These are phyloP conservation scores for Xestobium rufovillosum DNA, from an alignment of 2,888 invertebrate species.

Conservation along the genomic window DNA sequence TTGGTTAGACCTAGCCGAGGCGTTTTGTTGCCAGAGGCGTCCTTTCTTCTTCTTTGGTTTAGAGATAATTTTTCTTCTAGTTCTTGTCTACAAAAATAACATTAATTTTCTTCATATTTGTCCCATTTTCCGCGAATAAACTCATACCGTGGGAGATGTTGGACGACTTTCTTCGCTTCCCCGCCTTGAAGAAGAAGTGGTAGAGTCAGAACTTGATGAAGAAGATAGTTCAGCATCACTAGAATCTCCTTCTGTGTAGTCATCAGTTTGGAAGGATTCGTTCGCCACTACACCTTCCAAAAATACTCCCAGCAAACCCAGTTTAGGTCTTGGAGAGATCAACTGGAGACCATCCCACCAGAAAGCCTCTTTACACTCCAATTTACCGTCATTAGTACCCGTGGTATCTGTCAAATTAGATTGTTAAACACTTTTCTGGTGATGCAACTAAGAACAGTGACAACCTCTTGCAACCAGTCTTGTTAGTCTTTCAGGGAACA, in stretches of 20 bases:
- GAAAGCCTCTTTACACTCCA: slow-evolving; percentile 58
- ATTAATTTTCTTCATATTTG: not conserved
- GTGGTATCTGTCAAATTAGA: not conserved
- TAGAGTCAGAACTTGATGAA: slow-evolving; percentile 9
- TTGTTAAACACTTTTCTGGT: slow-evolving; percentile 13
- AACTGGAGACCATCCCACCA: slow-evolving; percentile 69
- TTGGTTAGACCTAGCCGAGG: slow-evolving; percentile 78
- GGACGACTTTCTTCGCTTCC: slow-evolving; percentile 36
- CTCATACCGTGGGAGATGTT: slow-evolving; percentile 13
- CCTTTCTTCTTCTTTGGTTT: slow-evolving; percentile 36
- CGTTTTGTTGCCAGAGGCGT: slow-evolving; percentile 66
- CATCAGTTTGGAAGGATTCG: slow-evolving; percentile 16
- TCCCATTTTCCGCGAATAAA: slow-evolving; percentile 18
- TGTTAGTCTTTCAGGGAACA: slow-evolving; percentile 62
- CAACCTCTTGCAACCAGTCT: slow-evolving; percentile 55
- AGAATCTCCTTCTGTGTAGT: slow-evolving; percentile 19
- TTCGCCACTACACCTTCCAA: slow-evolving; percentile 11
- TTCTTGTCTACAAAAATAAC: slow-evolving; percentile 12
- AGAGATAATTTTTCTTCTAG: slow-evolving; percentile 18
- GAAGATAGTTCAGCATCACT: slow-evolving; percentile 24
- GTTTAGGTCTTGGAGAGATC: slow-evolving; percentile 52
- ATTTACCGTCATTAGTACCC: slow-evolving; percentile 34
- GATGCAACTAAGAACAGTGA: not conserved
- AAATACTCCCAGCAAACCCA: slow-evolving; percentile 52
- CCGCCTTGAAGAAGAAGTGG: slow-evolving; percentile 20